Percentiles rank a stretch among this genome's conserved stretches.
Conservation (phyloP, 2,888 invertebrate species). For the Tenthredo mesomela region DNA sequence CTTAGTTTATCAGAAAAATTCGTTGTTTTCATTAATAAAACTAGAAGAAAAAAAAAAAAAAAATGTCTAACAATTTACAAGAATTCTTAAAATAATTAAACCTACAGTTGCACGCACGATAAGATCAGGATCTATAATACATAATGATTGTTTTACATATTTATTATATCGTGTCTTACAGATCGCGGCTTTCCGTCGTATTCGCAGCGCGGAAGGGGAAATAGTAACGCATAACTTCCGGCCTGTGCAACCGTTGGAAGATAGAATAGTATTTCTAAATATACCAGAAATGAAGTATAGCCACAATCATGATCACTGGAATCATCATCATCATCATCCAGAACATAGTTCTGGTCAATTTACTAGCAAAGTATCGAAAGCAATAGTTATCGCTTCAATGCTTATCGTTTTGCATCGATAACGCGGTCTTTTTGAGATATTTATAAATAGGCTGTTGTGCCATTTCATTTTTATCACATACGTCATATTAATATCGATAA, state of each 20-base stretch:
- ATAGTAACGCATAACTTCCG: constrained; percentile 89
- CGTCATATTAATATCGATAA: background rate
- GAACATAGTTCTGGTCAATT: constrained; percentile 57
- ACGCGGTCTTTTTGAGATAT: background rate
- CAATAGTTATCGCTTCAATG: constrained; percentile 5
- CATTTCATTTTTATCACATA: constrained; percentile 15
- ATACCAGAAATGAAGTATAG: constrained; percentile 76
- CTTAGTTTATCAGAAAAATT: too few relatives aligned
- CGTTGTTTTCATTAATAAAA: too few relatives aligned
- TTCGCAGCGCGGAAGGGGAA: constrained; percentile 83
- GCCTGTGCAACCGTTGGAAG: constrained; percentile 89
- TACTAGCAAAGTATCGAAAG: background rate
- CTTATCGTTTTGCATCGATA: background rate
- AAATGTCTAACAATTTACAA: too few relatives aligned
- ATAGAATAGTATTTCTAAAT: constrained; percentile 84
- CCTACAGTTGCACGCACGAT: background rate
- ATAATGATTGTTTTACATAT: background rate
- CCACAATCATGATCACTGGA: background rate
- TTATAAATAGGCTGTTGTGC: constrained; percentile 8
- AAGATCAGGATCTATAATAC: background rate
- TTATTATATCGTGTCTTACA: constrained; percentile 76
- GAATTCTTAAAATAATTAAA: background rate
- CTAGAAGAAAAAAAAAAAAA: too few relatives aligned
- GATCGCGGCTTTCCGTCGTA: constrained; percentile 86
- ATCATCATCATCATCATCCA: constrained; percentile 8